phyloP scores from a whole-genome alignment of 2,797 vertebrate species.

The Cryptoprocta ferox region DNA sequence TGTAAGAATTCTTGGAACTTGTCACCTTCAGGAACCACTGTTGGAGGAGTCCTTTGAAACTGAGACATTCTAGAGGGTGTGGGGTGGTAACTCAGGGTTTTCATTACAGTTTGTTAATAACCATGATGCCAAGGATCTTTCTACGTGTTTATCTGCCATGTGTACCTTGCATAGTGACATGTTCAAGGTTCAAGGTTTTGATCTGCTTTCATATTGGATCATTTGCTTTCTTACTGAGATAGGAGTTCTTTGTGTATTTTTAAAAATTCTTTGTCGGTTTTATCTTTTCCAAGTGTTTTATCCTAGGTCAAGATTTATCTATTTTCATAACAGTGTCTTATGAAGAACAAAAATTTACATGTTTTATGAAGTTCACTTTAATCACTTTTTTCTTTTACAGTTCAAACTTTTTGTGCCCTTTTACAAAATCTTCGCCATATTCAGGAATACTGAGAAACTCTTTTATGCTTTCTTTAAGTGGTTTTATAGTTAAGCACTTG shows the following conservation, averaged over 20 bases:
- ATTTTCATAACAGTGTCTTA: background rate
- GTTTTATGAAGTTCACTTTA: background rate
- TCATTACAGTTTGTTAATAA: background rate
- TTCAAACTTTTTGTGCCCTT: background rate
- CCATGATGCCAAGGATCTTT: background rate
- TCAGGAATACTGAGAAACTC: background rate
- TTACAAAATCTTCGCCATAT: background rate
- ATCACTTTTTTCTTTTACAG: background rate
- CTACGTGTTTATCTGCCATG: background rate
- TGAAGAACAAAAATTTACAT: background rate
- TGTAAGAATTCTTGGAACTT: background rate
- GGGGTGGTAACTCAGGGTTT: background rate
- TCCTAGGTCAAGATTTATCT: background rate
- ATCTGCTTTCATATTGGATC: background rate
- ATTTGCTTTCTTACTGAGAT: background rate
- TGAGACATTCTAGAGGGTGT: background rate
- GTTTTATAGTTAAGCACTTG: background rate
- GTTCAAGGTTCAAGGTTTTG: background rate
- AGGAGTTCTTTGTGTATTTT: too few species aligned
- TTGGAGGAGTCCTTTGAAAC: background rate
- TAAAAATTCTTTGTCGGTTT: too few species aligned
- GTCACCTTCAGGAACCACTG: background rate
- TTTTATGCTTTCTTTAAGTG: background rate
- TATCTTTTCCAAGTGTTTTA: too few species aligned
- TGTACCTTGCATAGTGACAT: background rate